Base-by-base conservation (phyloP, 2,113 vertebrate species). In the Embiotoca jacksoni region DNA sequence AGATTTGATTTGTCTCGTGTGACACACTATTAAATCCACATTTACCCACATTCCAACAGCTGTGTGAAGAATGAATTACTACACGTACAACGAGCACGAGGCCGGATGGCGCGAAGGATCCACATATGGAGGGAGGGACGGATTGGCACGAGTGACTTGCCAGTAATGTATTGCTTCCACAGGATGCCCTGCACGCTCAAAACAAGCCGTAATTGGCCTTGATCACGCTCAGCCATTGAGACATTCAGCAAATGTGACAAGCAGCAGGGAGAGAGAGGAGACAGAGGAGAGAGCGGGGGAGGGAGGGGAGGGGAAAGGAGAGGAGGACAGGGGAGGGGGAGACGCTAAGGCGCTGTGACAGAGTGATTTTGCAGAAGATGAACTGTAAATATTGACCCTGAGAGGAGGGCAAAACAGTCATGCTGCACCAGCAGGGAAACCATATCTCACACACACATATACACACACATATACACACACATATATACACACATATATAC, bases 311-410 rank as follows among this genome's bases (percentile, higher is more conserved):
- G 16, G 15, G 44, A 9, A 36, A 11, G 5, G n/a, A 31, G 63
- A 32, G 33, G 41, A 23, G 23, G 23, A 33, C 55, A 41, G 13
- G 39, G 41, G 37, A 23, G 64, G 36, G 35, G 37, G 80, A 78
- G 81, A 85, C 32, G 54, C n/a, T 87, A 50, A 88, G 66, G 68
- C 65, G 15, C 66, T 80, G 75, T 88, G 89, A 89, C 83, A 78
- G 80, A 85, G 69, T 60, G 59, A 81, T 82, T 85, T 82, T 78
- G 72, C 73, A 80, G 65, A 86, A 82, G 74, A 85, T 86, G 85
- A 88, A 89, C 90, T 91, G 91, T 91, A 92, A 92, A 93, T 90
- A 91, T 91, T 92, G 91, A 89, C 87, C 89, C 85, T 75, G 56
- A 77, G 79, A 82, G 60, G 33, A 82, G 81, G 73, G 74, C 44